Conservation (phyloP, 2,888 invertebrate species). For the Epistrophe eligans region DNA sequence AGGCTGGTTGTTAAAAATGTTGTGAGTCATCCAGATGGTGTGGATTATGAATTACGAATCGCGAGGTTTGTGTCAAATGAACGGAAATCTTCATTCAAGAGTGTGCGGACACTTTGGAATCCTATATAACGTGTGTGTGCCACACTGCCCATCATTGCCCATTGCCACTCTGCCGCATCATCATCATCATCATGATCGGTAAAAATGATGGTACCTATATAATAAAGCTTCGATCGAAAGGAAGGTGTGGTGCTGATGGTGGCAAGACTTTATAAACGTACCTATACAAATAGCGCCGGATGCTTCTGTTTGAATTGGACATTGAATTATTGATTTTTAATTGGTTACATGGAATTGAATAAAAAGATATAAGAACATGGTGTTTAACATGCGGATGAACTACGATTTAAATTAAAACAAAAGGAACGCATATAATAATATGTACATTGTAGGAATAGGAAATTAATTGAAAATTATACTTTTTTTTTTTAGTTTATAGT, state of each 20-base stretch:
- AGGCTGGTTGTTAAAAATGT: slow-evolving; percentile 73
- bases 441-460: background rate
- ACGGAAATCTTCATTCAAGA: slow-evolving; percentile 76
- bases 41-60: slow-evolving; percentile 75
- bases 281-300: slow-evolving; percentile 74
- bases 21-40: slow-evolving; percentile 76
- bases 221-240: background rate
- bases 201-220: background rate
- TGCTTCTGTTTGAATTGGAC: slow-evolving; percentile 74
- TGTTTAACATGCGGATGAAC: slow-evolving; percentile 33
- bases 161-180: background rate
- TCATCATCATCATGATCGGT: background rate
- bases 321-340: slow-evolving; percentile 72
- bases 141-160: slow-evolving; percentile 3
- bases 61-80: slow-evolving; percentile 67
- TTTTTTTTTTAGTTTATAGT: no score
- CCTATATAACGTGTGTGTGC: slow-evolving; percentile 53
- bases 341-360: slow-evolving; percentile 66
- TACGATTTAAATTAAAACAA: slow-evolving; percentile 28
- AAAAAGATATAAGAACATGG: slow-evolving; percentile 47
- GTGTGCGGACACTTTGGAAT: slow-evolving; percentile 73
- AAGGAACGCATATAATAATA: background rate
- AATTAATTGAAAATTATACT: background rate
- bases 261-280: slow-evolving; percentile 12
- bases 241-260: slow-evolving; percentile 57